These are phyloP conservation scores for Suncus etruscus DNA, from an alignment of 2,113 vertebrate genomes.

Conservation along the genomic window DNA sequence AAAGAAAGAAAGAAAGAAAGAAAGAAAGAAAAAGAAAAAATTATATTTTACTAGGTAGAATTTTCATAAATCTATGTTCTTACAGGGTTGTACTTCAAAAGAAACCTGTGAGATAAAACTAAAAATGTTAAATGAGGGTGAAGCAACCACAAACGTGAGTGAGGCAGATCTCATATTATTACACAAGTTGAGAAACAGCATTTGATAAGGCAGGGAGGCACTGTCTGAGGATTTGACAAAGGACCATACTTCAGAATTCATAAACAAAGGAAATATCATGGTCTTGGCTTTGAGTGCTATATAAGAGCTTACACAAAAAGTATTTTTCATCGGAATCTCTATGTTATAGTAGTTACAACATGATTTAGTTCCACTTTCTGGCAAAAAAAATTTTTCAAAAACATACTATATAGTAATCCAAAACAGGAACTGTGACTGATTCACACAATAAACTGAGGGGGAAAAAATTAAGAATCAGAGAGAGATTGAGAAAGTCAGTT, in stretches of 20 bases:
- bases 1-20: no score
- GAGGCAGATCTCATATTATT: neutral
- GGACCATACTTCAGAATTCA: constrained; percentile 16
- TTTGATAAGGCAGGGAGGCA: neutral
- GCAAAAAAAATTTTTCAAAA: constrained; percentile 60
- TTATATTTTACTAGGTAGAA: neutral
- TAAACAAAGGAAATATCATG: neutral
- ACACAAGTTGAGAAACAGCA: neutral
- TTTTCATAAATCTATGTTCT: neutral
- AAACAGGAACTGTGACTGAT: constrained; percentile 59
- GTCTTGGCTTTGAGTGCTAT: neutral
- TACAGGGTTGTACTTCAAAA: neutral
- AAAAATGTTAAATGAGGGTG: constrained; percentile 24
- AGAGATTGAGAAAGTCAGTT: constrained; percentile 44
- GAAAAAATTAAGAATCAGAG: neutral
- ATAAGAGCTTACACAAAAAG: constrained; percentile 53
- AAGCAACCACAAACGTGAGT: constrained; percentile 22
- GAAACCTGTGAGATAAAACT: constrained; percentile 22
- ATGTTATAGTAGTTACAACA: constrained; percentile 68
- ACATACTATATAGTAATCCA: constrained; percentile 56
- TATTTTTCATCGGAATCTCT: constrained; percentile 61
- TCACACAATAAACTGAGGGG: neutral
- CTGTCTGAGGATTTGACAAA: neutral
- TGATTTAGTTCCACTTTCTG: constrained; percentile 70
- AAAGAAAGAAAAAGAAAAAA: neutral